Percentiles rank a stretch among this genome's conserved stretches.
Conservation (phyloP, 2,113 vertebrate species). For the Rhipidura dahli region DNA sequence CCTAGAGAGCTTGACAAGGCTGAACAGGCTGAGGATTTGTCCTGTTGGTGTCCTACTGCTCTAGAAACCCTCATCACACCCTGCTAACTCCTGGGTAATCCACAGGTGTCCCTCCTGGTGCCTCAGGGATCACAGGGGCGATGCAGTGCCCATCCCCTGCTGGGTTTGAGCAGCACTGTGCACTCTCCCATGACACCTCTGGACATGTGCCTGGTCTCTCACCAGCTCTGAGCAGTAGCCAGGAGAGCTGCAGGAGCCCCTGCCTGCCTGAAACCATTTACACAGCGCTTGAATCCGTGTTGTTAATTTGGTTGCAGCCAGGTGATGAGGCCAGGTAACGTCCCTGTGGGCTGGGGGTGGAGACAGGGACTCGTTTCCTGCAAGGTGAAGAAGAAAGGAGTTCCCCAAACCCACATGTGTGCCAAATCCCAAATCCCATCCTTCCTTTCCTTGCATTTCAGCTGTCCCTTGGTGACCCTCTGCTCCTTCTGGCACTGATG, state of each 20-base stretch:
- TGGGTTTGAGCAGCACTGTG: background rate
- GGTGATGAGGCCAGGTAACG: background rate
- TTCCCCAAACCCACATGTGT: background rate
- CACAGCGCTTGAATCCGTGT: fast-evolving
- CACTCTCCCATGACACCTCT: background rate
- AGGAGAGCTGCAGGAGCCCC: background rate
- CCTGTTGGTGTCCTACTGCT: background rate
- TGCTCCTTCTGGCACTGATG: background rate
- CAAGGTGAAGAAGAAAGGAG: background rate
- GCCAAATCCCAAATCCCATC: background rate
- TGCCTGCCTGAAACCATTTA: background rate
- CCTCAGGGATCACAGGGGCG: background rate
- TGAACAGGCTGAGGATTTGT: background rate
- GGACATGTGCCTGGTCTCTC: fast-evolving
- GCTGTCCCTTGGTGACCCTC: background rate
- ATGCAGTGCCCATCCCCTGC: background rate
- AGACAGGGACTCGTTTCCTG: background rate
- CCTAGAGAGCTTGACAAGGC: background rate
- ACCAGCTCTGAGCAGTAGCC: background rate
- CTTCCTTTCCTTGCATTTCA: background rate
- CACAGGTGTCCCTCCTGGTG: background rate
- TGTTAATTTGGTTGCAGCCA: background rate
- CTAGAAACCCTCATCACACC: background rate
- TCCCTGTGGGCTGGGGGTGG: background rate
- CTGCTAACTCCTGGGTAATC: background rate